These are phyloP conservation scores for Manduca sexta DNA, from an alignment of 1,140 invertebrate genomes.

Conservation along the genomic window DNA sequence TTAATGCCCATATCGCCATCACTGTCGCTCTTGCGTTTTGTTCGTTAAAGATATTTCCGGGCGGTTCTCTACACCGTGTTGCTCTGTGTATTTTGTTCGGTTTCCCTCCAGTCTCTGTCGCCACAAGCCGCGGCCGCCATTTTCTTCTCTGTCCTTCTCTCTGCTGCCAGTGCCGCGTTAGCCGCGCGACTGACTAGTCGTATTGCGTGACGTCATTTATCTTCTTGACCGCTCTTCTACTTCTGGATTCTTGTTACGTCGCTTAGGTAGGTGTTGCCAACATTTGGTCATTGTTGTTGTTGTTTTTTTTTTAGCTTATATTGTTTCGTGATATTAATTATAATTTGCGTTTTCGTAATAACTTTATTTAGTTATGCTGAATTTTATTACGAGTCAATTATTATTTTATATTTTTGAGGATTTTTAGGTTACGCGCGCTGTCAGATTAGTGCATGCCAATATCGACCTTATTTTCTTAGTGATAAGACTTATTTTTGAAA, in stretches of 20 bases:
- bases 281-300: slow-evolving; percentile 2
- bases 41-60: too few relatives aligned
- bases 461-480: not conserved
- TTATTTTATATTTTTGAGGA: not conserved
- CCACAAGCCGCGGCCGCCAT: slow-evolving; percentile 44
- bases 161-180: slow-evolving; percentile 52
- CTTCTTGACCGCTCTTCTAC: slow-evolving; percentile 59
- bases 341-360: not conserved
- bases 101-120: slow-evolving; percentile 31
- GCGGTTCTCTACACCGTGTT: slow-evolving; percentile 30
- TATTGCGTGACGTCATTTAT: slow-evolving; percentile 28
- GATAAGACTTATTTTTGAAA: too few relatives aligned
- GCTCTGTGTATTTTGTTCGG: slow-evolving; percentile 40
- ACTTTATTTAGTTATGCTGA: not conserved
- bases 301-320: not conserved
- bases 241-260: slow-evolving; percentile 36
- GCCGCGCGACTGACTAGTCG: slow-evolving; percentile 38
- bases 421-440: not conserved
- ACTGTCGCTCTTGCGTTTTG: slow-evolving; percentile 3
- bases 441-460: not conserved
- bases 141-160: slow-evolving; percentile 67
- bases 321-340: not conserved
- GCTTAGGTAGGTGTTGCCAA: slow-evolving; percentile 40
- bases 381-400: not conserved
- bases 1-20: slow-evolving; percentile 4